These are phyloP conservation scores for Dasyprocta punctata DNA, from an alignment of 2,113 vertebrate genomes.

Conservation along the genomic window DNA sequence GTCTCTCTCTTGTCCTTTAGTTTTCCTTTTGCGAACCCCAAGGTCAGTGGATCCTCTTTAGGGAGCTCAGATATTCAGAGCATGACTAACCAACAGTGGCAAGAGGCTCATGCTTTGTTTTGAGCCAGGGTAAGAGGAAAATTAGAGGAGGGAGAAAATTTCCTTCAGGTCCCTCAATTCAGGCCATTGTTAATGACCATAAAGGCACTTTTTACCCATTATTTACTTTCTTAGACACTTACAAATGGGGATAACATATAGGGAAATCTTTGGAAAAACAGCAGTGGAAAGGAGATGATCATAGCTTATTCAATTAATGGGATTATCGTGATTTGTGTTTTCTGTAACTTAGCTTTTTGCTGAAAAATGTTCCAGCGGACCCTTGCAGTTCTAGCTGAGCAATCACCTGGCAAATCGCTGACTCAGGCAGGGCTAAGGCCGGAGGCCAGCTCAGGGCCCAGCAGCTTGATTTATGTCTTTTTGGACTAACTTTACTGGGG, in stretches of 20 bases:
- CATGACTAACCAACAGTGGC: not conserved
- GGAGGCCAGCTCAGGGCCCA: conserved; percentile 5
- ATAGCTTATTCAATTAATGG: not conserved
- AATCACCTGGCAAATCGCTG: conserved; percentile 59
- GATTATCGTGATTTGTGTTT: conserved; percentile 47
- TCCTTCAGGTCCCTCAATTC: not conserved
- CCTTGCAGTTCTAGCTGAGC: conserved; percentile 37
- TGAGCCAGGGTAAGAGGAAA: not conserved
- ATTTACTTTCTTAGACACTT: not conserved
- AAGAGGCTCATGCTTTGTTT: not conserved
- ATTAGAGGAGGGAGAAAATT: not conserved
- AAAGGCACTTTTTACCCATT: not conserved
- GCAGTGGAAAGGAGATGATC: not conserved
- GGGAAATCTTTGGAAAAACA: not conserved
- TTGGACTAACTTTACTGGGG: conserved; percentile 53
- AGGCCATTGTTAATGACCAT: not conserved
- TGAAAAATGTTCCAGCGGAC: conserved; percentile 53
- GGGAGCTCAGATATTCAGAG: not conserved
- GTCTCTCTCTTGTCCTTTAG: not conserved
- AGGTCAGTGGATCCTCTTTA: not conserved
- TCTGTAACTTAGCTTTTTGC: conserved; percentile 54
- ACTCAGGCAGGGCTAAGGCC: conserved; percentile 54
- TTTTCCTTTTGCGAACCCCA: not conserved
- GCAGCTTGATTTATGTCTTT: conserved; percentile 63
- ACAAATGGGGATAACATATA: not conserved